Conservation (phyloP, 2,797 vertebrate genomes). For the Melanotaenia parkinsoni region DNA sequence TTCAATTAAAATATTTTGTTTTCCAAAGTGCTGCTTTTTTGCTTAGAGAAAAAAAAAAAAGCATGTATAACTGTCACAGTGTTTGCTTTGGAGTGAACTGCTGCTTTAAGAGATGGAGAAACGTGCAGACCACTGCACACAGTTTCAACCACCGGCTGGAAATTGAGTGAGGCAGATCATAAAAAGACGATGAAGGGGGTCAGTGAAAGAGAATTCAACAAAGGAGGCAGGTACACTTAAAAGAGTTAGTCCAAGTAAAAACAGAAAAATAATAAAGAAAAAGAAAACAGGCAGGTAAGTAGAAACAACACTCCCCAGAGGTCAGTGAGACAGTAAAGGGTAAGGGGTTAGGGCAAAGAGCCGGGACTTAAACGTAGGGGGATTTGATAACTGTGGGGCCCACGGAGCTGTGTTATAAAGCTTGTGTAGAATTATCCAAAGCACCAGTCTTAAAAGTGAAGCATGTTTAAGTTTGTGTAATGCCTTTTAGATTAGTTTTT, state of each 20-base stretch:
- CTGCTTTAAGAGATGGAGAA: slow-evolving; percentile 72
- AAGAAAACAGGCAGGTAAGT: slow-evolving; percentile 67
- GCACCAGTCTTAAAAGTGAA: slow-evolving; percentile 30
- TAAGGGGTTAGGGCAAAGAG: slow-evolving; percentile 61
- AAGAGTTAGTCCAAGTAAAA: slow-evolving; percentile 75
- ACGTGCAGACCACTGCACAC: slow-evolving; percentile 47
- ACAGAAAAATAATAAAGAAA: slow-evolving; percentile 23
- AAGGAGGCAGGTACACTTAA: slow-evolving; percentile 73
- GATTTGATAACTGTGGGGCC: slow-evolving; percentile 76
- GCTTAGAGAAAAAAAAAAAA: neutral
- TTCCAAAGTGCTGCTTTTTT: neutral
- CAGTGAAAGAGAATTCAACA: slow-evolving; percentile 69
- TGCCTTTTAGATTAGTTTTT: slow-evolving; percentile 49
- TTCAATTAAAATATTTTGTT: neutral
- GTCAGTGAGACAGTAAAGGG: slow-evolving; percentile 68
- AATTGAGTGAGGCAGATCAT: slow-evolving; percentile 47
- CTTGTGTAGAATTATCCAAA: slow-evolving; percentile 20
- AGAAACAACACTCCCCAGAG: slow-evolving; percentile 63
- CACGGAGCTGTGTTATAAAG: slow-evolving; percentile 24
- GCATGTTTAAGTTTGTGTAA: slow-evolving; percentile 25
- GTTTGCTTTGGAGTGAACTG: slow-evolving; percentile 58
- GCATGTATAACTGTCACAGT: neutral
- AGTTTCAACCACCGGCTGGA: slow-evolving; percentile 63
- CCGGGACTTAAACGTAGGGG: slow-evolving; percentile 51
- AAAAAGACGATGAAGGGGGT: slow-evolving; percentile 35